phyloP scores from a whole-genome alignment of 2,888 invertebrate genomes.

The Sarcophaga variegata region DNA sequence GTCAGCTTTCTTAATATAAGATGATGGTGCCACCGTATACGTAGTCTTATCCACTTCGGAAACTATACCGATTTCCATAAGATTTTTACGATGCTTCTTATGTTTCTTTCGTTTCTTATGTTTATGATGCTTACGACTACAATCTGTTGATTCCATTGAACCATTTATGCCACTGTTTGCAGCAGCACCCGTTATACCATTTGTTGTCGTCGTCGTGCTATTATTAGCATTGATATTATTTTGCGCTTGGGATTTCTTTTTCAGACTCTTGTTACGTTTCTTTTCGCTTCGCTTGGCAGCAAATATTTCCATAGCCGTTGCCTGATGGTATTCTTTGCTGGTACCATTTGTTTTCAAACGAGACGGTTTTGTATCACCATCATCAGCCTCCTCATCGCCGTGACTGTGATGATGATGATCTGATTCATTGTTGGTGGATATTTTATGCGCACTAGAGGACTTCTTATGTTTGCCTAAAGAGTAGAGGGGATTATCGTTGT shows the following conservation, averaged over 20 bases:
- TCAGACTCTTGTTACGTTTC: conserved; percentile 79
- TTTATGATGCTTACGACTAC: conserved; percentile 86
- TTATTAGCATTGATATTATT: conserved; percentile 11
- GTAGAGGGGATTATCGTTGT: conserved; percentile 81
- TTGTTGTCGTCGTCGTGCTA: neutral
- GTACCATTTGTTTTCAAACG: conserved; percentile 47
- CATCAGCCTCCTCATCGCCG: conserved; percentile 41
- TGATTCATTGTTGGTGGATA: conserved; percentile 57
- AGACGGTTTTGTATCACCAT: conserved; percentile 29
- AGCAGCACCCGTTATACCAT: conserved; percentile 29
- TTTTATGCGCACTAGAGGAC: conserved; percentile 66
- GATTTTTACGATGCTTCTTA: conserved; percentile 84
- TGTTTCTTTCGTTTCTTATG: conserved; percentile 92
- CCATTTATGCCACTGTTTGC: conserved; percentile 32
- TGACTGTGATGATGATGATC: conserved; percentile 63
- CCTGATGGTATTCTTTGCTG: conserved; percentile 61
- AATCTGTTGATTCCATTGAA: conserved; percentile 70
- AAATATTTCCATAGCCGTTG: conserved; percentile 74
- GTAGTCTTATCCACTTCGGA: conserved; percentile 54
- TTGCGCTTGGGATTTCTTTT: conserved; percentile 75
- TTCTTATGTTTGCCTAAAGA: conserved; percentile 80
- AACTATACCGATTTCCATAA: conserved; percentile 76
- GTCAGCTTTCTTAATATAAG: conserved; percentile 60
- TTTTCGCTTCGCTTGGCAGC: conserved; percentile 79
- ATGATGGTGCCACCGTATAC: conserved; percentile 36